Percentiles rank a stretch among this genome's conserved stretches.
phyloP scores from a whole-genome alignment of 2,113 vertebrate species.

The Elanus axillaris region DNA sequence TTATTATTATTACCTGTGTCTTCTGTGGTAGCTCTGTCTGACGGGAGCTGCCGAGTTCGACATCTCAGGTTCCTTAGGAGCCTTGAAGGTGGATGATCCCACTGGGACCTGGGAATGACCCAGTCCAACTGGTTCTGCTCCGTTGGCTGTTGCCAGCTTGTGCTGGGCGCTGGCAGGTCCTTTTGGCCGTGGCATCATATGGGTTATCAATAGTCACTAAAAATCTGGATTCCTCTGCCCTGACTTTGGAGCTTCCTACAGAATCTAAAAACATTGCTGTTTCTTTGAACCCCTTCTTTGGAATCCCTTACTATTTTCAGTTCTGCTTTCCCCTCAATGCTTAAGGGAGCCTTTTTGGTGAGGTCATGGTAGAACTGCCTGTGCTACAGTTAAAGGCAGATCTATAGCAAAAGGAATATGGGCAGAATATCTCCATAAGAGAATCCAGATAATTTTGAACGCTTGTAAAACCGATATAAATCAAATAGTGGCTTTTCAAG shows the following conservation, averaged over 20 bases:
- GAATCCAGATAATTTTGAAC: neutral
- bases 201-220: neutral
- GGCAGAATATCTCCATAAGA: neutral
- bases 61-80: neutral
- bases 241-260: neutral
- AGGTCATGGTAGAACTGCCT: neutral
- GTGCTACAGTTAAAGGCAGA: neutral
- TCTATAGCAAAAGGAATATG: neutral
- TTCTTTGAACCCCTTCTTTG: neutral
- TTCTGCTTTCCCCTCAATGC: neutral
- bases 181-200: neutral
- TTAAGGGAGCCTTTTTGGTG: neutral
- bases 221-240: neutral
- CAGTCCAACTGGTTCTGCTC: neutral
- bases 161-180: neutral
- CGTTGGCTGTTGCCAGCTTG: neutral
- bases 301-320: neutral
- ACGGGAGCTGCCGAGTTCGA: neutral
- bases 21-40: neutral
- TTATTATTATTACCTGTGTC: neutral
- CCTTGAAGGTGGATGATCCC: neutral
- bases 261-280: neutral
- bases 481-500: neutral
- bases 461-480: neutral
- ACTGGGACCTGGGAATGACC: neutral